Conservation (phyloP, 2,888 invertebrate genomes). For the Cartodere bifasciata region DNA sequence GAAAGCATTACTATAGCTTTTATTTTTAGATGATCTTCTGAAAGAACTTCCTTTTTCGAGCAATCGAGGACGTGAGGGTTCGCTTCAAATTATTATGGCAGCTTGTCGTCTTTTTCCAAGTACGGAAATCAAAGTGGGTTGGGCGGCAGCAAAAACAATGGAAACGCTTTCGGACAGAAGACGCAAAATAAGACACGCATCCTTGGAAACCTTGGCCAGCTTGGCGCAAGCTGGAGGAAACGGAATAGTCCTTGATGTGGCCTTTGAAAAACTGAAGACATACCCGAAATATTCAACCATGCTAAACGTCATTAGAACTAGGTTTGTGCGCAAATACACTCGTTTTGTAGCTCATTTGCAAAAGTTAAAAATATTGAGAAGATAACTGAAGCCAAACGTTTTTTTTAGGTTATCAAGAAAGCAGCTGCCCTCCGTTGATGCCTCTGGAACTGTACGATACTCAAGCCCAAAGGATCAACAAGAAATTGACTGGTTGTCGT, state of each 20-base stretch:
- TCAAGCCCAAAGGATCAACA: slow-evolving; percentile 44
- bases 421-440: slow-evolving; percentile 56
- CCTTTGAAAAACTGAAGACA: slow-evolving; percentile 42
- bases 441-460: slow-evolving; percentile 64
- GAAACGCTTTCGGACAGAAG: slow-evolving; percentile 42
- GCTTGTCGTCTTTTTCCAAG: slow-evolving; percentile 68
- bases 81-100: slow-evolving; percentile 63
- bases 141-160: slow-evolving; percentile 28
- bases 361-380: slow-evolving; percentile 3
- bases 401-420: slow-evolving; percentile 47
- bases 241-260: slow-evolving; percentile 50
- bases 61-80: slow-evolving; percentile 45
- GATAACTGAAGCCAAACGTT: slow-evolving; percentile 1
- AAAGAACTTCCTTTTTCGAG: slow-evolving; percentile 7
- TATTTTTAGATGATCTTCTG: slow-evolving; percentile 9
- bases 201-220: slow-evolving; percentile 65
- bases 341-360: slow-evolving; percentile 4
- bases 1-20: background rate
- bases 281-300: slow-evolving; percentile 47
- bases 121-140: slow-evolving; percentile 51
- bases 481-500: slow-evolving; percentile 66
- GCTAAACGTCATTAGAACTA: slow-evolving; percentile 56
- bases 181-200: slow-evolving; percentile 63
- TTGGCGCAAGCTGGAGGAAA: slow-evolving; percentile 58
- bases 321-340: slow-evolving; percentile 28